Percentiles rank a stretch among this genome's conserved stretches.
phyloP scores from a whole-genome alignment of 2,797 vertebrate species.

The Lithobates sylvaticus region DNA sequence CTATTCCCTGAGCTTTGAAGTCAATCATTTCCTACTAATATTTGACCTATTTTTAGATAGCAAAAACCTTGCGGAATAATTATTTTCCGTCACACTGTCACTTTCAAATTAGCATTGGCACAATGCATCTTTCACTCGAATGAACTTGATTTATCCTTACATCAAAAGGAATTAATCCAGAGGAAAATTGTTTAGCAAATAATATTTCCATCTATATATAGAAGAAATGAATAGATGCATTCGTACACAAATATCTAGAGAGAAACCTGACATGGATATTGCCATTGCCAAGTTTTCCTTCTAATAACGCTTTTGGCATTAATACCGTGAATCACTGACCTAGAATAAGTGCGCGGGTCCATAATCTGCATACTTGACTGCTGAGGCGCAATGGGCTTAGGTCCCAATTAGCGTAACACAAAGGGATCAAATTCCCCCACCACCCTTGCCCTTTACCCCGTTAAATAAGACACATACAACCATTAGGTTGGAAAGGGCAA shows the following conservation, averaged over 20 bases:
- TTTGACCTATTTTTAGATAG: constrained; percentile 45
- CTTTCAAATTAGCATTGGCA: constrained; percentile 36
- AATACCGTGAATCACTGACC: too few relatives aligned
- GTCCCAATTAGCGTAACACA: too few relatives aligned
- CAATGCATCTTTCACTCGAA: constrained; percentile 6
- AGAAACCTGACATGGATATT: not conserved
- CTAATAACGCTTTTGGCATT: too few relatives aligned
- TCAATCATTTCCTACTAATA: constrained; percentile 43
- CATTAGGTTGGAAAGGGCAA: too few relatives aligned
- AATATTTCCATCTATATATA: not conserved
- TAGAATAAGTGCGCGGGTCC: too few relatives aligned
- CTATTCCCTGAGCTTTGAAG: constrained; percentile 39
- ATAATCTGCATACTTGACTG: too few relatives aligned
- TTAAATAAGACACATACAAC: too few relatives aligned
- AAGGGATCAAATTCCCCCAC: too few relatives aligned
- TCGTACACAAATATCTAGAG: not conserved
- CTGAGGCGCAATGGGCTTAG: too few relatives aligned
- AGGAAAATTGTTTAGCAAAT: constrained; percentile 14
- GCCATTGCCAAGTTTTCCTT: too few relatives aligned
- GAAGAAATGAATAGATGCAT: not conserved
- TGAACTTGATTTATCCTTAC: constrained; percentile 15
- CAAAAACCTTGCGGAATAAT: constrained; percentile 25
- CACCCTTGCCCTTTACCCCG: too few relatives aligned
- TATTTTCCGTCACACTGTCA: constrained; percentile 41
- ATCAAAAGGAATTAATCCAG: not conserved